Conservation (phyloP, 2,113 vertebrate species). For the Euleptes europaea region DNA sequence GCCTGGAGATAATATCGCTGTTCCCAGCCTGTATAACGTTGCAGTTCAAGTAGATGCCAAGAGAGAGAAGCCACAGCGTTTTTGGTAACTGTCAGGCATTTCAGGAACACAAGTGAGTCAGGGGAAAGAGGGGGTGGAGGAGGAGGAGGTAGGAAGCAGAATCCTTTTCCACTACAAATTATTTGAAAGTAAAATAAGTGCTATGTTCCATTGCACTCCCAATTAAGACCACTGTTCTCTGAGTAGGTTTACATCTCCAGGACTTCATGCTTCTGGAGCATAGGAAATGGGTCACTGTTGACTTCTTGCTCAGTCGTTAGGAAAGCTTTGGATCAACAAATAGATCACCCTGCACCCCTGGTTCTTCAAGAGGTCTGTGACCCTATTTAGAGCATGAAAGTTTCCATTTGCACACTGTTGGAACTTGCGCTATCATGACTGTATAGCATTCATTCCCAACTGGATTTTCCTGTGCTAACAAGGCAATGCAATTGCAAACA, state of each 20-base stretch:
- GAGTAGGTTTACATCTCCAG: background rate
- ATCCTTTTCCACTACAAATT: background rate
- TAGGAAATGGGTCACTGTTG: background rate
- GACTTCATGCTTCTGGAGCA: background rate
- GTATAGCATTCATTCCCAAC: too few relatives aligned
- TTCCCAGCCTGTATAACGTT: rapidly evolving
- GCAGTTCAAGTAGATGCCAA: rapidly evolving
- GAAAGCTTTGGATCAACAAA: background rate
- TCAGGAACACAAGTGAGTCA: too few relatives aligned
- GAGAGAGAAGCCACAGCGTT: rapidly evolving
- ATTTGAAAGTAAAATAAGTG: background rate
- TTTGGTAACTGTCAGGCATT: rapidly evolving
- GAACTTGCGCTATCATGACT: too few relatives aligned
- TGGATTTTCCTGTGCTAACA: too few relatives aligned
- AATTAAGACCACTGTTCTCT: rapidly evolving
- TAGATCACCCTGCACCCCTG: too few relatives aligned
- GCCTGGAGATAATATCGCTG: rapidly evolving
- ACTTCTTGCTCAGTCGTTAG: background rate
- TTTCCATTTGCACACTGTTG: background rate
- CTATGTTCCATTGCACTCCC: background rate
- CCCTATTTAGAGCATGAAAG: background rate
- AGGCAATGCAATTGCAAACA: too few relatives aligned
- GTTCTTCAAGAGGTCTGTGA: background rate
- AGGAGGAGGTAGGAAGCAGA: rapidly evolving
- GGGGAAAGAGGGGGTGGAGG: background rate